Base-by-base conservation (phyloP, 2,888 invertebrate species). In the Microctonus aethiopoides region DNA sequence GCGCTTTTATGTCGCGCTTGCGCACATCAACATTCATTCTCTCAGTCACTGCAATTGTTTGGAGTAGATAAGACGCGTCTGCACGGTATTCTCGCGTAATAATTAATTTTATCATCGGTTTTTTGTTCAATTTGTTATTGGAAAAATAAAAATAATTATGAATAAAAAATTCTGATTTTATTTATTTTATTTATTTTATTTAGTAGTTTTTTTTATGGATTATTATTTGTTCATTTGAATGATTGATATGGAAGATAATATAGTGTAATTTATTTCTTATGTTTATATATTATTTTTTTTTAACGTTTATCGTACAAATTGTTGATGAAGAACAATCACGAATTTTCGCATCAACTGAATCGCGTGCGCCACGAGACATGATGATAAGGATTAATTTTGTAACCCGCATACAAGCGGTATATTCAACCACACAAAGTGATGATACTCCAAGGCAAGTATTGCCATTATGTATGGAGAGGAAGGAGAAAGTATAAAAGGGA, bases 311-410 rank as follows among this genome's bases (percentile, higher is more conserved):
- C 13, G 26, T 13, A 39, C 39, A n/a, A 60, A 60, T 24, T 22
- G 60, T 60, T 36, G 24, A 39, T 39, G 64, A 36, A 57, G 34
- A 24, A 51, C 22, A 60, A 60, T 67, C 34, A 22, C 34, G n/a
- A 54, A n/a, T 54, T 54, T 22, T 54, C 54, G 36, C 59, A 41
- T 54, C 59, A 41, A 36, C 24, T 59, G 39, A 60, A 59, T 56
- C 51, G 66, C 51, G 66, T 68, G 71, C 63, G 60, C 56, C 62
- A 64, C 20, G 66, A 71, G 61, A 72, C 68, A 68, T 68, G 81
- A 81, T 83, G 84, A 84, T 83, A 83, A 83, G 83, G 82, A 83
- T 83, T 83, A 82, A 83, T 83, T 80, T 46, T 83, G 80, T 80
- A 77, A 79, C 77, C 76, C 79, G 79, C 69, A 74, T 75, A 73